A percentile compares a stretch with the other conserved stretches of the same genome.
Evolutionary conservation across 2,113 vertebrate species (phyloP).

Genomic region (pig (Sus scrofa)): DNA sequence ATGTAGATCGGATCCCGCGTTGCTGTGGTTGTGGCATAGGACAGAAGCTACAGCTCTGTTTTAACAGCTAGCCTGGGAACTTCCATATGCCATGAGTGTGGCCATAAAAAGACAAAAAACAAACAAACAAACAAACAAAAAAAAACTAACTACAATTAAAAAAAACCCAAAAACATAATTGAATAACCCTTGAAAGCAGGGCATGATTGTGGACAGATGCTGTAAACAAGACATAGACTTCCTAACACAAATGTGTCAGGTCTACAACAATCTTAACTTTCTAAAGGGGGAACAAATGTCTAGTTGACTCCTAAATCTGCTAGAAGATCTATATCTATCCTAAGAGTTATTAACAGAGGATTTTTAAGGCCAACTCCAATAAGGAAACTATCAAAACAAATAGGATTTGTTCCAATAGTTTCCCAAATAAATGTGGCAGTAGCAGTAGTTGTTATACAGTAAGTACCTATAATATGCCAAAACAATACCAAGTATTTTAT

Average conservation of each 20-base stretch:
- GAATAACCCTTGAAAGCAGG: neutral
- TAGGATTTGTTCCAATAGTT: neutral
- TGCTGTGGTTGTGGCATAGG: too few relatives aligned
- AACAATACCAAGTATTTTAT: neutral
- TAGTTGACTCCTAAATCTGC: neutral
- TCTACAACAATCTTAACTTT: neutral
- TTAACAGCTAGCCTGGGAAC: too few relatives aligned
- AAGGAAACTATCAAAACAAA: neutral
- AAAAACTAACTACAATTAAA: too few relatives aligned
- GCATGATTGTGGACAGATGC: neutral
- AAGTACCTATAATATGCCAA: neutral
- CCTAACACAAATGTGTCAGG: neutral
- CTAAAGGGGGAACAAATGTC: neutral
- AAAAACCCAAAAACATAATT: neutral
- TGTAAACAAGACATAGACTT: neutral
- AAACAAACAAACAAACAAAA: too few relatives aligned
- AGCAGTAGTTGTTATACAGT: neutral
- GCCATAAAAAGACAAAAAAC: too few relatives aligned
- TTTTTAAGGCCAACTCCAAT: neutral
- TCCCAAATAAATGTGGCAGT: neutral
- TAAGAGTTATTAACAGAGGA: neutral
- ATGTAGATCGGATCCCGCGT: too few relatives aligned
- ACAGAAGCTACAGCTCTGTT: too few relatives aligned
- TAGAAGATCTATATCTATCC: neutral
- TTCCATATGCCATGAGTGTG: too few relatives aligned